Evolutionary conservation across 1,140 invertebrate genomes (phyloP).

Genomic region (Globodera rostochiensis): DNA sequence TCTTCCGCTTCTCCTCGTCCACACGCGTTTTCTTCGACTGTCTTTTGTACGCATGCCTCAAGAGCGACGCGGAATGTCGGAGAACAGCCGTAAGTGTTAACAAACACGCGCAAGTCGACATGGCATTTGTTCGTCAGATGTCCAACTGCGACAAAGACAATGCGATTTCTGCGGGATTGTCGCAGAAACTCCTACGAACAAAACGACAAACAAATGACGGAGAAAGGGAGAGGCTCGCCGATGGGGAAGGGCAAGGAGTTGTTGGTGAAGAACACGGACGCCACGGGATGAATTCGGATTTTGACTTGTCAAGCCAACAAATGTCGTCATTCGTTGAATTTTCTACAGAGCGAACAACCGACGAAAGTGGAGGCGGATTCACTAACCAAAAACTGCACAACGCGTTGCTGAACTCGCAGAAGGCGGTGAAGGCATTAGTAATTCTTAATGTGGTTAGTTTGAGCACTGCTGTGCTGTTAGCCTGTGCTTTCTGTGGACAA

Average conservation of each 20-base stretch:
- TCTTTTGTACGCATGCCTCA: slow-evolving; percentile 51
- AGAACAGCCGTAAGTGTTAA: slow-evolving; percentile 3
- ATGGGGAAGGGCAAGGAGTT: not conserved
- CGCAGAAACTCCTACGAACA: not conserved
- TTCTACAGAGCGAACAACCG: not conserved
- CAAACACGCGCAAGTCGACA: not conserved
- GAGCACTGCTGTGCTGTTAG: not conserved
- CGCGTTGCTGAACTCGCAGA: slow-evolving; percentile 9
- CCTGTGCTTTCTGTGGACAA: slow-evolving; percentile 25
- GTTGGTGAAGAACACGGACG: not conserved
- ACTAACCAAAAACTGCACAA: not conserved
- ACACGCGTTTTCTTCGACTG: slow-evolving; percentile 49
- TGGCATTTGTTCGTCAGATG: not conserved
- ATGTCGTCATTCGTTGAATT: not conserved
- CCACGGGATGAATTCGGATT: not conserved
- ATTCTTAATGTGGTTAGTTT: slow-evolving; percentile 27
- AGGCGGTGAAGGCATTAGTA: slow-evolving; percentile 21
- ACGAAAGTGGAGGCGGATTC: not conserved
- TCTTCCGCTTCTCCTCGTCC: slow-evolving; percentile 48
- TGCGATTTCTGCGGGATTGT: slow-evolving; percentile 12
- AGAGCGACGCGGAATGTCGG: slow-evolving; percentile 43
- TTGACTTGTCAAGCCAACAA: slow-evolving; percentile 13
- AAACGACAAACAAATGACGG: not conserved
- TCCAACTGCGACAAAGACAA: slow-evolving; percentile 5
- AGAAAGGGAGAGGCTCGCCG: not conserved